Evolutionary conservation across 2,888 invertebrate genomes (phyloP).

Genomic region (Parnassius glacialis): DNA sequence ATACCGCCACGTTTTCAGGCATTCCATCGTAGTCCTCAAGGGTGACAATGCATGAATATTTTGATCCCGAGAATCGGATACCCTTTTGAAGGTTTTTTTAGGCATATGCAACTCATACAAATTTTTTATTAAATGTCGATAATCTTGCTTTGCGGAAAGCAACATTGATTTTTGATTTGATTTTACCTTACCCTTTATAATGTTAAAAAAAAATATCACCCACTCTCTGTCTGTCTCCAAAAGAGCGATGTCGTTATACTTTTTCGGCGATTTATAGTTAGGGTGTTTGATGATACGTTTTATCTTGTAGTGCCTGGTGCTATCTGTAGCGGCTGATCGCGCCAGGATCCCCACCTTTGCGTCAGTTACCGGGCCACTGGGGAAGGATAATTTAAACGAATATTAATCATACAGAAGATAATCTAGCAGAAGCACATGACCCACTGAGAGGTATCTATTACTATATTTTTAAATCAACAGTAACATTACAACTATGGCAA

Average conservation of each 20-base stretch:
- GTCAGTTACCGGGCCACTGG: slow-evolving; percentile 38
- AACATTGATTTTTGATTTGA: too few relatives aligned
- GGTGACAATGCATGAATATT: too few relatives aligned
- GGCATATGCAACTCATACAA: too few relatives aligned
- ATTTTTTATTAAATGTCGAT: too few relatives aligned
- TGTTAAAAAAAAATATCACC: slow-evolving; percentile 26
- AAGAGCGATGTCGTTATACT: slow-evolving; percentile 45
- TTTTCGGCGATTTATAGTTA: slow-evolving; percentile 34
- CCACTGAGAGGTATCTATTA: not conserved
- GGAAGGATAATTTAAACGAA: slow-evolving; percentile 2
- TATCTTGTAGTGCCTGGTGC: slow-evolving; percentile 32
- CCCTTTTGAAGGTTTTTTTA: too few relatives aligned
- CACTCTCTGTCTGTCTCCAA: slow-evolving; percentile 38
- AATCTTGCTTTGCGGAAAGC: too few relatives aligned
- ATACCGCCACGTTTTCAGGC: too few relatives aligned
- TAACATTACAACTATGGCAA: not conserved
- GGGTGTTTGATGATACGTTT: slow-evolving; percentile 36
- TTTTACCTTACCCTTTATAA: too few relatives aligned
- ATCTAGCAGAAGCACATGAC: not conserved
- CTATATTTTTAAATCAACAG: too few relatives aligned
- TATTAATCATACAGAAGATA: not conserved
- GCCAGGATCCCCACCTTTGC: slow-evolving; percentile 35
- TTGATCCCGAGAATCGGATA: too few relatives aligned
- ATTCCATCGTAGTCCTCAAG: too few relatives aligned
- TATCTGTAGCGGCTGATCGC: slow-evolving; percentile 25